Conservation (phyloP, 2,113 vertebrate genomes). For the Silurus meridionalis region DNA sequence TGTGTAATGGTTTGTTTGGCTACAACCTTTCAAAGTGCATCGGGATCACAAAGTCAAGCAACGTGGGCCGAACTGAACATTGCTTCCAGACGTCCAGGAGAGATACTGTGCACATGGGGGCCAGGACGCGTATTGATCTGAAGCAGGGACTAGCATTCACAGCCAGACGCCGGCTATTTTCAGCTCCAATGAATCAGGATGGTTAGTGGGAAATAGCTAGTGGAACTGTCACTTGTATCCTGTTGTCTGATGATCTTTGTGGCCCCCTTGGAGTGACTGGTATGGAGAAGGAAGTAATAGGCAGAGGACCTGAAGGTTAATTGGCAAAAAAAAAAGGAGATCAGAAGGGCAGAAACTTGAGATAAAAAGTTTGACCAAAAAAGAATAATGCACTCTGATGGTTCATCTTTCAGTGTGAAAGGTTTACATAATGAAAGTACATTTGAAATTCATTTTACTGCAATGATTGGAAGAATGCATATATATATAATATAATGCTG, state of each 20-base stretch:
- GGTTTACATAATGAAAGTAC: background rate
- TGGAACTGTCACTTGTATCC: constrained; percentile 54
- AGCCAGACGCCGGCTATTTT: constrained; percentile 41
- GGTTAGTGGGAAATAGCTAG: constrained; percentile 53
- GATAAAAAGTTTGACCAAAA: background rate
- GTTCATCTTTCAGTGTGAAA: background rate
- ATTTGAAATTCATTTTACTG: background rate
- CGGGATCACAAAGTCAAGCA: constrained; percentile 37
- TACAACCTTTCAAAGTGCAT: constrained; percentile 39
- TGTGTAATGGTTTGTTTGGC: constrained; percentile 23
- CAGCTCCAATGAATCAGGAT: constrained; percentile 58
- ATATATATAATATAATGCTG: no score
- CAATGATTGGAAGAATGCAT: background rate
- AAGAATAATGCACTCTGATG: background rate
- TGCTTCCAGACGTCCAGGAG: constrained; percentile 57
- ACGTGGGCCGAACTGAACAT: constrained; percentile 35
- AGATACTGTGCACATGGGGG: constrained; percentile 56
- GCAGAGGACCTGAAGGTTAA: constrained; percentile 37
- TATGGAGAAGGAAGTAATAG: constrained; percentile 30
- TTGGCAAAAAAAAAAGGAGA: constrained; percentile 20
- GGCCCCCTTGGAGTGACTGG: background rate
- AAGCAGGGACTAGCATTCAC: constrained; percentile 21
- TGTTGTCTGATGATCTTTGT: constrained; percentile 42
- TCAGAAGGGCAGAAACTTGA: background rate
- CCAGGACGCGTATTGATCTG: constrained; percentile 64